Base-by-base conservation (phyloP, 2,888 invertebrate species). In the Proisotoma minuta region DNA sequence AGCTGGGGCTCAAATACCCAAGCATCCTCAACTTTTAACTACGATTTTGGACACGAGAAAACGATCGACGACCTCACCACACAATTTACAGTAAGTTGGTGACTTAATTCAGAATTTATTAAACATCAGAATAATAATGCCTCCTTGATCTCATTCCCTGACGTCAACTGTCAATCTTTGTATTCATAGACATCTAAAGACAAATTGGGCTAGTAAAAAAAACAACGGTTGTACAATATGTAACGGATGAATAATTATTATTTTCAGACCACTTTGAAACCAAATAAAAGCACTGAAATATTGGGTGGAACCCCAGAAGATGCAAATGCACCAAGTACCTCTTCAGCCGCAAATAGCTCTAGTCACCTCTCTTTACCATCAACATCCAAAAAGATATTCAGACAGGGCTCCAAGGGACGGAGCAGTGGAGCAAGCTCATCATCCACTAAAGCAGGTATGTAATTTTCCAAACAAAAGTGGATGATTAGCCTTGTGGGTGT, bases 11-110 rank as follows among this genome's bases (percentile, higher is more conserved):
- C 65, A n/a, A 68, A 68, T 28, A 64, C 66, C 26, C 65, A 65
- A 58, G 63, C 65, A 23, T 66, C 65, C 26, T 68, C 68, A 20
- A 69, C 64, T 28, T 71, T 71, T 48, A 68, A 62, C 59, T 71
- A 68, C 54, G 71, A 71, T 34, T 71, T 71, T 43, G 59, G 52
- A 34, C 66, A 61, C 60, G 65, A 52, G 48, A 60, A 56, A 18
- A 62, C 61, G 3, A 63, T 71, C 20, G 69, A 71, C 29, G 69
- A 71, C 15, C 67, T 71, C 24, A 66, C 66, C 2, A 57, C 64
- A 39, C 64, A 65, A 57, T 63, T 71, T 52, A 68, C 67, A 65
- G 71, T 69, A 53, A 58, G 5, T 12, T n/a, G n/a, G n/a, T n/a
- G n/a, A n/a, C n/a, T n/a, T n/a, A 58, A 27, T 52, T 52, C 56